These are phyloP conservation scores for Ennomos erosarius DNA, from an alignment of 2,888 invertebrate species.

Conservation along the genomic window DNA sequence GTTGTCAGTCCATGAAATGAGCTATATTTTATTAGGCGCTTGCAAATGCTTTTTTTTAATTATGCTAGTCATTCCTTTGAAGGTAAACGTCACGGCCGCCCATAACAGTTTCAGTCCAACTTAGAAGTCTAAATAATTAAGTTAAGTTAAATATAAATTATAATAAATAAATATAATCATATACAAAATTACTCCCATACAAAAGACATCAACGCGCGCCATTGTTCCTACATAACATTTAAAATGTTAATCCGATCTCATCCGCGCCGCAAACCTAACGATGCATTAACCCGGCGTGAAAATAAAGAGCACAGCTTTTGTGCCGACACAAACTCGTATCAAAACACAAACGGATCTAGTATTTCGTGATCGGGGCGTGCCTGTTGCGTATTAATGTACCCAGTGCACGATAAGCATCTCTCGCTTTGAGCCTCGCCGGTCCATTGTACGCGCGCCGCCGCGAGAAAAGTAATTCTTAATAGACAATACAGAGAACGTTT, in stretches of 20 bases:
- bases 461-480: conserved; percentile 83
- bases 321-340: conserved; percentile 49
- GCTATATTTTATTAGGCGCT: no score
- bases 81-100: no score
- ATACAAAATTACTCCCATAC: not conserved
- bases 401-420: conserved; percentile 72
- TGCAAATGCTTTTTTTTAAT: no score
- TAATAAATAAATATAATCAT: no score
- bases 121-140: no score
- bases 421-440: conserved; percentile 75
- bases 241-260: conserved; percentile 33
- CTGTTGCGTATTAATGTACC: conserved; percentile 79
- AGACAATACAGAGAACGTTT: conserved; percentile 80
- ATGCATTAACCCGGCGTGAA: conserved; percentile 60
- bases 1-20: no score
- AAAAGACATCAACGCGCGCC: conserved; percentile 26
- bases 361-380: conserved; percentile 80
- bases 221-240: conserved; percentile 19
- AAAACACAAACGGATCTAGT: conserved; percentile 76
- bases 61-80: no score
- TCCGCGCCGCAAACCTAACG: conserved; percentile 31
- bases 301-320: conserved; percentile 60
- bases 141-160: no score
- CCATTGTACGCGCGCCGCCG: conserved; percentile 74
- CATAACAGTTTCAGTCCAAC: no score